A percentile compares a stretch with the other conserved stretches of the same genome.
Evolutionary conservation across 1,140 invertebrate genomes (phyloP).

Genomic region (Drosophila gunungcola): DNA sequence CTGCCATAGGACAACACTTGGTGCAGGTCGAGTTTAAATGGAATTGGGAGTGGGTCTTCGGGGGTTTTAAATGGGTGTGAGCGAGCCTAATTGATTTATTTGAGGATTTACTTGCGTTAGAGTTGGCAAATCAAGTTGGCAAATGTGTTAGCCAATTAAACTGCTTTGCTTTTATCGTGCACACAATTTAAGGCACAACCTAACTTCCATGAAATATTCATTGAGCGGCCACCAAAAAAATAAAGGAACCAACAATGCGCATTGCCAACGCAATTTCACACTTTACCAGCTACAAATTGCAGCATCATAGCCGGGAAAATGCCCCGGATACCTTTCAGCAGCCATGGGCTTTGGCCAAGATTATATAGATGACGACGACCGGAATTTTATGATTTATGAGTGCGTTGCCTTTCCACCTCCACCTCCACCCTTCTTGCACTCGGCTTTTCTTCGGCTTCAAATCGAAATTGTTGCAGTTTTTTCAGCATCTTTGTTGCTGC

Average conservation of each 20-base stretch:
- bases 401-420: slow-evolving; percentile 24
- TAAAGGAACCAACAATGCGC: slow-evolving; percentile 60
- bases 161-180: not conserved
- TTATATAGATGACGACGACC: slow-evolving; percentile 78
- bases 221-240: slow-evolving; percentile 32
- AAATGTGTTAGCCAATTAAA: slow-evolving; percentile 5
- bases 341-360: slow-evolving; percentile 60
- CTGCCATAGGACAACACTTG: slow-evolving; percentile 57
- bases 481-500: slow-evolving; percentile 31
- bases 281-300: slow-evolving; percentile 82
- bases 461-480: slow-evolving; percentile 76
- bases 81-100: slow-evolving; percentile 66
- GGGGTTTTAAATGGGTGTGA: slow-evolving; percentile 21
- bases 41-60: slow-evolving; percentile 2
- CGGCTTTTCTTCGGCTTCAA: slow-evolving; percentile 31
- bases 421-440: slow-evolving; percentile 13
- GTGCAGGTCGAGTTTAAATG: slow-evolving; percentile 28
- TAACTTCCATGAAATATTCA: not conserved
- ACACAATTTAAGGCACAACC: not conserved
- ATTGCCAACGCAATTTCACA: slow-evolving; percentile 78
- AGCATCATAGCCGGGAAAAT: slow-evolving; percentile 68
- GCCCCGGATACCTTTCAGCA: slow-evolving; percentile 37
- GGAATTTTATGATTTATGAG: slow-evolving; percentile 82
- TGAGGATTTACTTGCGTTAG: slow-evolving; percentile 38
- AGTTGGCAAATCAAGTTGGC: slow-evolving; percentile 10